A percentile compares a stretch with the other conserved stretches of the same genome.
These are phyloP conservation scores for Oncorhynchus clarkii DNA, from an alignment of 2,113 vertebrate species.

Conservation along the genomic window DNA sequence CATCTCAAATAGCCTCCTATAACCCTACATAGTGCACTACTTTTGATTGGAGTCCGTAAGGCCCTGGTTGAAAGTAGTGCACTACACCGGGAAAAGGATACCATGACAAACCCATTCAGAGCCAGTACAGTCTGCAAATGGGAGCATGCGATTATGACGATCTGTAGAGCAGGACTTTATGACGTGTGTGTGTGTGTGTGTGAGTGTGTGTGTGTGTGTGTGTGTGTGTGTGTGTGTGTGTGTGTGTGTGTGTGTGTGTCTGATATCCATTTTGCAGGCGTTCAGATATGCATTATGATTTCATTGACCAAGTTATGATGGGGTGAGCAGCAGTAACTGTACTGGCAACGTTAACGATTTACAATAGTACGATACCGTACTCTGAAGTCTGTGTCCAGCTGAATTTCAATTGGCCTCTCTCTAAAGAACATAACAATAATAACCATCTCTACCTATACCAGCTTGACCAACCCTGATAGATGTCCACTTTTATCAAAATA, in stretches of 20 bases:
- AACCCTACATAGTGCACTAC: too few species aligned
- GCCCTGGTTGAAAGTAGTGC: too few species aligned
- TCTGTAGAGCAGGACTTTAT: conserved; percentile 48
- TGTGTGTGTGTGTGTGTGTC: too few species aligned
- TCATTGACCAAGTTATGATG: conserved; percentile 41
- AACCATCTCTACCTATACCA: not conserved
- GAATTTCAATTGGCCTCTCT: conserved; percentile 13
- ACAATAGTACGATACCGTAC: not conserved
- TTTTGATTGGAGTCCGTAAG: too few species aligned
- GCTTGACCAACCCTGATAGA: not conserved
- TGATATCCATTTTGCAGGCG: conserved; percentile 48
- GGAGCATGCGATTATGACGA: conserved; percentile 34
- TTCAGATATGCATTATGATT: conserved; percentile 53
- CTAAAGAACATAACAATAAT: conserved; percentile 11
- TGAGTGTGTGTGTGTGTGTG: too few species aligned
- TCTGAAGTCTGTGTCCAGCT: conserved; percentile 22
- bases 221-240: too few species aligned
- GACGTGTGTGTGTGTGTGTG: conserved; percentile 13
- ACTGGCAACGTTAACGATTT: not conserved
- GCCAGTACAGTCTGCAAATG: conserved; percentile 46
- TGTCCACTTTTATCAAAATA: not conserved
- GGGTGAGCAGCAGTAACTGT: conserved; percentile 8
- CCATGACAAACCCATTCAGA: too few species aligned
- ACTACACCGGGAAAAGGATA: too few species aligned
- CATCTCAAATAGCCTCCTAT: too few species aligned